Conservation (phyloP, 30 jellyfish, hydroid and myxozoan genomes). For the Pseudorhiza aurosa region DNA sequence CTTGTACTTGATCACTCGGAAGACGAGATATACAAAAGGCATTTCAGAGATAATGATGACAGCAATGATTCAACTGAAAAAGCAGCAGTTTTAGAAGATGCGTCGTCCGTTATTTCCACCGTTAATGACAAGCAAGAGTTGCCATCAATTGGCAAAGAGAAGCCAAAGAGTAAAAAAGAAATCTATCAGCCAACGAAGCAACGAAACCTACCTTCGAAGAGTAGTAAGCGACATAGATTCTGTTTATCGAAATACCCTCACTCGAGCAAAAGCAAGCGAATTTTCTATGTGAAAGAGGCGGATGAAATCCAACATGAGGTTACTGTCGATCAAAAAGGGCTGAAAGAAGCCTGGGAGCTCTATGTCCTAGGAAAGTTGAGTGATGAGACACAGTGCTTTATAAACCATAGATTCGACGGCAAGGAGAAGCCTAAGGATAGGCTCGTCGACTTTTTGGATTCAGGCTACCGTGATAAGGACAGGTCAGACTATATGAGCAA, state of each 20-base stretch:
- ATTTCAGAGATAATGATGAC: conserved; percentile 28
- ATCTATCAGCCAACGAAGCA: conserved; percentile 6
- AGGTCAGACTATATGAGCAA: conserved; percentile 54
- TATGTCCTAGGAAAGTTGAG: conserved; percentile 59
- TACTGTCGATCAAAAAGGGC: conserved; percentile 64
- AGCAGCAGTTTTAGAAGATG: background rate
- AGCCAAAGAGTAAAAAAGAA: background rate
- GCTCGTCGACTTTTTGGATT: conserved; percentile 58
- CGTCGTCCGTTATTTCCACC: background rate
- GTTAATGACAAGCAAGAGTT: background rate
- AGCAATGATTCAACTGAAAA: background rate
- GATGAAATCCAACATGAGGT: conserved; percentile 66
- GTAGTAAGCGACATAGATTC: conserved; percentile 56
- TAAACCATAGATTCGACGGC: conserved; percentile 73
- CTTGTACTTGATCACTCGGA: conserved; percentile 37
- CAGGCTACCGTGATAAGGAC: conserved; percentile 66
- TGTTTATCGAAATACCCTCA: conserved; percentile 62
- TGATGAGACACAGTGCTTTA: conserved; percentile 57
- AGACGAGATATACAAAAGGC: conserved; percentile 49
- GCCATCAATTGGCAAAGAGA: background rate
- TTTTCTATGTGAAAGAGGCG: conserved; percentile 14
- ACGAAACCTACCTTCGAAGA: conserved; percentile 36
- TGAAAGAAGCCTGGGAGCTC: conserved; percentile 68
- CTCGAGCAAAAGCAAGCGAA: conserved; percentile 13
- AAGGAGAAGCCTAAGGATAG: conserved; percentile 68